Base-by-base conservation (phyloP, 2,113 vertebrate species). In the Nothocercus julius region DNA sequence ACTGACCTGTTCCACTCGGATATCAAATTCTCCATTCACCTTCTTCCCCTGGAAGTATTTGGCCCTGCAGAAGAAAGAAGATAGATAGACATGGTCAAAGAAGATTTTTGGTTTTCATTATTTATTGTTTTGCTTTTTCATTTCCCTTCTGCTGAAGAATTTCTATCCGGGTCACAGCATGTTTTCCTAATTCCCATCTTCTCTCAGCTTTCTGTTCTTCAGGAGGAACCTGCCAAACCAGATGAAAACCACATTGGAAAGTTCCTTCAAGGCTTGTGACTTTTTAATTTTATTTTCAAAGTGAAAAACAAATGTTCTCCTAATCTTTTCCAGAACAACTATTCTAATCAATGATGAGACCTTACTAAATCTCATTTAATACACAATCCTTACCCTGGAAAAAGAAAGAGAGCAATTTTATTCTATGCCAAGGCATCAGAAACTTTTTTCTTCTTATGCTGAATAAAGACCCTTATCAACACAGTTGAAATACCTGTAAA, bases 11-110 rank as follows among this genome's bases (percentile, higher is more conserved):
- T 99, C 99, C 91, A 99, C 98, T 42, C 98, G 98, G 88, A 99
- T 99, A 94, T 99, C 99, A 62, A 98, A 98, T 68, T 99, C 99
- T 79, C 98, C 99, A 36, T 99, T 98, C 96, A 99, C 98, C 95
- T 98, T 99, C 98, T 99, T 99, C 30, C 98, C 99, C 66, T 98
- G 97, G 97, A 99, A 99, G 94, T 99, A 99, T 87, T 99, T 99
- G 5, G 98, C 97, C 99, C 99, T 99, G 94, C 20, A 81, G 51
- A 97, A 92, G 45, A 90, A 90, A 79, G 2, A 10, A 87, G 74
- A 77, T 20, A 95, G n/a, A 95, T 22, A 85, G 86, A 72, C 27
- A 84, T 14, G 40, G 30, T 54, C 34, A 70, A 75, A 76, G 77
- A 68, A 87, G 28, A 27, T 9, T 68, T 89, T 68, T 69, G 6